phyloP scores from a whole-genome alignment of 2,888 invertebrate species.

The Lacanobia oleracea region DNA sequence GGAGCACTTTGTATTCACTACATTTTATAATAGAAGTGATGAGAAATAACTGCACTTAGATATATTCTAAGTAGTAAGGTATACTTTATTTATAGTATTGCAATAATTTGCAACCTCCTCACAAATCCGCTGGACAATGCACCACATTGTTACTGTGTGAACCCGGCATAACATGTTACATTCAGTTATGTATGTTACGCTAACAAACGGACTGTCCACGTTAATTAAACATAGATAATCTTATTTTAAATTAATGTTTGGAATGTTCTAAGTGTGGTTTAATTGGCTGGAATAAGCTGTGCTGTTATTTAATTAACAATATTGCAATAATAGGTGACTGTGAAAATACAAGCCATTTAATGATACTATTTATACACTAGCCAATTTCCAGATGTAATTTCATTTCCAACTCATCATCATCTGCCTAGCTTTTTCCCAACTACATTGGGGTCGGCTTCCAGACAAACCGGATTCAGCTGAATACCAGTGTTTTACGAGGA shows the following conservation, averaged over 20 bases:
- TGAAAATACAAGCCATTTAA: slow-evolving; percentile 1
- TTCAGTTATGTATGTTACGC: slow-evolving; percentile 28
- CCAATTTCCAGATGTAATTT: neutral
- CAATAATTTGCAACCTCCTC: slow-evolving; percentile 26
- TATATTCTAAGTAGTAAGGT: neutral
- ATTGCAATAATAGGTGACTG: slow-evolving; percentile 17
- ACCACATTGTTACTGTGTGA: slow-evolving; percentile 59
- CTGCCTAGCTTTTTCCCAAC: too few relatives aligned
- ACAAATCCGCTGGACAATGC: slow-evolving; percentile 45
- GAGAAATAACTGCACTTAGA: neutral
- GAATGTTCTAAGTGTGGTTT: slow-evolving; percentile 36
- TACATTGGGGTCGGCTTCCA: too few relatives aligned
- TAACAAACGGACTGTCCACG: slow-evolving; percentile 34
- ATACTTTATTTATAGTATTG: slow-evolving; percentile 27
- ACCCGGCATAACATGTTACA: slow-evolving; percentile 44
- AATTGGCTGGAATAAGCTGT: slow-evolving; percentile 23
- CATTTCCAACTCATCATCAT: too few relatives aligned
- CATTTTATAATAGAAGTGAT: too few relatives aligned
- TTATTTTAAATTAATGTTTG: slow-evolving; percentile 36
- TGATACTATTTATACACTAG: neutral
- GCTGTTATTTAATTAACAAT: slow-evolving; percentile 26
- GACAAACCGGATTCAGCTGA: too few relatives aligned
- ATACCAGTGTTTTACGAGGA: too few relatives aligned
- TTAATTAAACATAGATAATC: slow-evolving; percentile 25
- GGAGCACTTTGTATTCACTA: too few relatives aligned